These are phyloP conservation scores for Lutraria rhynchaena DNA, from an alignment of 1,140 invertebrate species.

Conservation along the genomic window DNA sequence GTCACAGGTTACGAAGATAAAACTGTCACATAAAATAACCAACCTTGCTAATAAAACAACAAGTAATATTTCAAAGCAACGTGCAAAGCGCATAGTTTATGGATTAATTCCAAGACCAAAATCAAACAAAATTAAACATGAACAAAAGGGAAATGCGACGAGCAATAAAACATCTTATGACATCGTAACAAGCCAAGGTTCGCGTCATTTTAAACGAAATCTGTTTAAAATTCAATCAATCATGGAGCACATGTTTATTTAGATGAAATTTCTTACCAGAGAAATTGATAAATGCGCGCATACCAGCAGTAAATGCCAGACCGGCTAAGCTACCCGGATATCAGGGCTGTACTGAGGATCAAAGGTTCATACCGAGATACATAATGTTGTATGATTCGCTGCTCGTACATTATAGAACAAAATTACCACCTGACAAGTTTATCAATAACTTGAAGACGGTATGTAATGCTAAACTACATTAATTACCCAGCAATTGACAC, in stretches of 20 bases:
- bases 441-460: constrained; percentile 31
- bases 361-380: constrained; percentile 30
- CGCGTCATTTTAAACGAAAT: constrained; percentile 31
- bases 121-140: constrained; percentile 15
- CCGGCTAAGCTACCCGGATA: constrained; percentile 45
- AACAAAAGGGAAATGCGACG: constrained; percentile 1
- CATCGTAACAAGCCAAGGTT: constrained; percentile 40
- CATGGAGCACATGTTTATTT: constrained; percentile 46
- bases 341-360: constrained; percentile 23
- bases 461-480: constrained; percentile 52
- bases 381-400: not conserved
- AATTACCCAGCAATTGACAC: constrained; percentile 56
- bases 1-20: too few species aligned
- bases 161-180: constrained; percentile 44
- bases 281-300: constrained; percentile 56
- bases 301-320: constrained; percentile 14
- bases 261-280: constrained; percentile 56
- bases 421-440: constrained; percentile 26
- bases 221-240: constrained; percentile 56
- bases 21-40: too few species aligned
- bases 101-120: constrained; percentile 30
- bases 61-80: constrained; percentile 12
- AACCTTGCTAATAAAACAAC: constrained; percentile 1
- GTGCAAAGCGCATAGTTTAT: constrained; percentile 11
- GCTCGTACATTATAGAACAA: constrained; percentile 36